A percentile compares a stretch with the other conserved stretches of the same genome.
These are phyloP conservation scores for Phalacrocorax brasilianus DNA, from an alignment of 2,113 vertebrate genomes.

Conservation along the genomic window DNA sequence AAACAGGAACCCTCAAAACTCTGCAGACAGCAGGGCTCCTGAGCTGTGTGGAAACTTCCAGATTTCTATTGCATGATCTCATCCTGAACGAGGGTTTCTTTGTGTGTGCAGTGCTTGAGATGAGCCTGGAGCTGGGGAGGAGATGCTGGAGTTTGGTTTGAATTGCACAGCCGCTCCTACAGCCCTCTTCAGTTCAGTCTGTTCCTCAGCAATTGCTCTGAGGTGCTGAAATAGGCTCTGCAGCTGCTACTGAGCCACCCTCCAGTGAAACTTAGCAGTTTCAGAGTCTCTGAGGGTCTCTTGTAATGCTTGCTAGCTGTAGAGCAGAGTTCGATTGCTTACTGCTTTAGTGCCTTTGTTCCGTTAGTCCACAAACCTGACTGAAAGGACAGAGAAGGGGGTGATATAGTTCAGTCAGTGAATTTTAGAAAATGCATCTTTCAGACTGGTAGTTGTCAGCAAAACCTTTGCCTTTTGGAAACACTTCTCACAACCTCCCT, in stretches of 20 bases:
- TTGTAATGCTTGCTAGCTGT: neutral
- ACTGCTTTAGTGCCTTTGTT: neutral
- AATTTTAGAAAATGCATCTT: neutral
- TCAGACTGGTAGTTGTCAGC: neutral
- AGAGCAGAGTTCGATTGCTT: neutral
- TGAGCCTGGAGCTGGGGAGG: neutral
- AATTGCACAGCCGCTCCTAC: neutral
- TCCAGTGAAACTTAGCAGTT: neutral
- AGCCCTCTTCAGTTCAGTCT: neutral
- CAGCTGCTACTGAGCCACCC: neutral
- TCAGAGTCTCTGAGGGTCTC: neutral
- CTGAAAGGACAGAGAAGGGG: neutral
- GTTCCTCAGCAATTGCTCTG: neutral
- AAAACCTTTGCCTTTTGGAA: neutral
- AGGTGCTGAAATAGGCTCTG: neutral
- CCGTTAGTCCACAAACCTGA: neutral
- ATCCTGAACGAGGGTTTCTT: neutral
- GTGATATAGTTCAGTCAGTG: neutral
- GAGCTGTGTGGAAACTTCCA: neutral
- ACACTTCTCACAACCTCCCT: neutral
- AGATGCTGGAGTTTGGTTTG: neutral
- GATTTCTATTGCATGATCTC: neutral
- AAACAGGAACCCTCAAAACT: neutral
- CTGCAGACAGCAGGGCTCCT: neutral
- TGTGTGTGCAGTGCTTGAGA: neutral